Evolutionary conservation across 2,113 vertebrate genomes (phyloP).

Genomic region (Pygathrix nemaeus): DNA sequence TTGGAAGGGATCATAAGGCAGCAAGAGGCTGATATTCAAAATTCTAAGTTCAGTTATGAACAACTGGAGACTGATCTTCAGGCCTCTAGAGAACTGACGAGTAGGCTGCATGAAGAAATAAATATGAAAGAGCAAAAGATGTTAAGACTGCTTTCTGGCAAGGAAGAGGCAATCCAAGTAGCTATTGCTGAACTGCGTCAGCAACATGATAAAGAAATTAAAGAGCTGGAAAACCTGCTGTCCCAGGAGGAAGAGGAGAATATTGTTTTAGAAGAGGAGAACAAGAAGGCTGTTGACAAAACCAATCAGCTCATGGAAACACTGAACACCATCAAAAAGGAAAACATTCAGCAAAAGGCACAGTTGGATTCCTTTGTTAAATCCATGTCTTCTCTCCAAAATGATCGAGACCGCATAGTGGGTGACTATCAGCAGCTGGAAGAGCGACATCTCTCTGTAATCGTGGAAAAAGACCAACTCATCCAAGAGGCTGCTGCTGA

Average conservation of each 20-base stretch:
- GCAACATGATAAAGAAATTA: constrained; percentile 90
- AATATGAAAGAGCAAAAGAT: constrained; percentile 92
- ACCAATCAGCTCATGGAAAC: constrained; percentile 84
- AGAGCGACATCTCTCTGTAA: constrained; percentile 91
- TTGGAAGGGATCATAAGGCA: constrained; percentile 83
- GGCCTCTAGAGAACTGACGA: constrained; percentile 88
- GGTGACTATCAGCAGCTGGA: constrained; percentile 93
- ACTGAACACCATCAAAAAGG: constrained; percentile 86
- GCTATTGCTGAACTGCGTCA: constrained; percentile 83
- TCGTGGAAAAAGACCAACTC: constrained; percentile 94
- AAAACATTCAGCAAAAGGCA: constrained; percentile 87
- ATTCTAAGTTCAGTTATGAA: constrained; percentile 88
- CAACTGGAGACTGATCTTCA: constrained; percentile 92
- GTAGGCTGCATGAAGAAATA: constrained; percentile 88
- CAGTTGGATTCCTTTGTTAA: constrained; percentile 93
- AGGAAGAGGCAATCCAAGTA: constrained; percentile 91
- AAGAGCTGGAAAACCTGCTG: constrained; percentile 86
- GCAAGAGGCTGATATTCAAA: constrained; percentile 88
- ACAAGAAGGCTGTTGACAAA: constrained; percentile 83
- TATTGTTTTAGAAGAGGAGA: constrained; percentile 86
- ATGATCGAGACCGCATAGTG: constrained; percentile 92
- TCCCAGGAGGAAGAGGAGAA: constrained; percentile 79
- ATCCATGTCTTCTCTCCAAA: constrained; percentile 96
- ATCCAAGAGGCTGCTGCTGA: constrained; percentile 96
- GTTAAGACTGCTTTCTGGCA: constrained; percentile 89